Percentiles rank a stretch among this genome's conserved stretches.
Conservation (phyloP, 1,140 invertebrate genomes). For the Drosophila insularis region DNA sequence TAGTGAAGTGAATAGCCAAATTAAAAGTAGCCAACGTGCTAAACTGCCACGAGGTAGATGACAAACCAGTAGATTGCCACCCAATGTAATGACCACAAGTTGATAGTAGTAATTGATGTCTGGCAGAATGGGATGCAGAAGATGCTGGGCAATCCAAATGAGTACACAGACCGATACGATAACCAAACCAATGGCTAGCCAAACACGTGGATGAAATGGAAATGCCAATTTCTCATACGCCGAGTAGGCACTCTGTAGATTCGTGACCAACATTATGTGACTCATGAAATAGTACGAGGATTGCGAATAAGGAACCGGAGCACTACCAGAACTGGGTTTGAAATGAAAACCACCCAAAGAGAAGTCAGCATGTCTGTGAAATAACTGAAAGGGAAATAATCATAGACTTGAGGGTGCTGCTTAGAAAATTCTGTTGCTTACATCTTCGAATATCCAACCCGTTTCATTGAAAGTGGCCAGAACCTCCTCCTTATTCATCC, state of each 20-base stretch:
- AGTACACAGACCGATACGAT: constrained; percentile 32
- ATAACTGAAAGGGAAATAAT: constrained; percentile 43
- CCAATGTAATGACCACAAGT: constrained; percentile 59
- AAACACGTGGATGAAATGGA: constrained; percentile 57
- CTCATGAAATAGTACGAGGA: constrained; percentile 74
- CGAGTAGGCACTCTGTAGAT: constrained; percentile 64
- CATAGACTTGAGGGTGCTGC: background rate
- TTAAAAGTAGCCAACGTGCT: constrained; percentile 39
- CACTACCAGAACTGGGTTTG: constrained; percentile 46
- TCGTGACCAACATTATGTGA: constrained; percentile 70
- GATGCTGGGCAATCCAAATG: constrained; percentile 7
- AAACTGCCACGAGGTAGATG: constrained; percentile 37
- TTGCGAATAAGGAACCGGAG: constrained; percentile 54
- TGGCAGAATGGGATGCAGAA: background rate
- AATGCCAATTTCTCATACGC: constrained; percentile 70
- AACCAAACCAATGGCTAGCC: constrained; percentile 42
- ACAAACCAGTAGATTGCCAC: constrained; percentile 46
- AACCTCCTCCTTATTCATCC: constrained; percentile 60
- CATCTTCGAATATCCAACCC: constrained; percentile 61
- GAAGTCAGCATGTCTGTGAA: constrained; percentile 53
- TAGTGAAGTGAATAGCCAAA: constrained; percentile 53
- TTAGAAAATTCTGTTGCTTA: constrained; percentile 9
- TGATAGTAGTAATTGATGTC: constrained; percentile 48
- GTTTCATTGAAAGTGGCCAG: constrained; percentile 63
- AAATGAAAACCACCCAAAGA: constrained; percentile 71